phyloP scores from a whole-genome alignment of 2,888 invertebrate genomes.

The Lithophane socia region DNA sequence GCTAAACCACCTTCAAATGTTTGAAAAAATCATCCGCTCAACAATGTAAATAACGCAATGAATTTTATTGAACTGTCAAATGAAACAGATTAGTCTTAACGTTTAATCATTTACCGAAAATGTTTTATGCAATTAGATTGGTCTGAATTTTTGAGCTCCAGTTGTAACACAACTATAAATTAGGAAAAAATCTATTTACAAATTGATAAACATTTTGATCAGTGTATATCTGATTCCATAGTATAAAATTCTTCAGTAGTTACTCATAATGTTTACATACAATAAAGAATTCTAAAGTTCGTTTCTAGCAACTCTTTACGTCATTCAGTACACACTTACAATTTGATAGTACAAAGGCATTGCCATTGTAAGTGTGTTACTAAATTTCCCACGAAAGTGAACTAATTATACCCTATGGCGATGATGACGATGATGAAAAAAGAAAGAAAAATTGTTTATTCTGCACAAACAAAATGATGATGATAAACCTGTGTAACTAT shows the following conservation, averaged over 20 bases:
- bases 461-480: too few relatives aligned
- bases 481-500: too few relatives aligned
- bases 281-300: slow-evolving; percentile 34
- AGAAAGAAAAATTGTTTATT: too few relatives aligned
- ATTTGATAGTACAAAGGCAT: neutral
- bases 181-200: neutral
- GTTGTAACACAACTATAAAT: neutral
- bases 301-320: slow-evolving; percentile 20
- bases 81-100: too few relatives aligned
- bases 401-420: neutral
- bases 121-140: neutral
- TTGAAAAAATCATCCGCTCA: too few relatives aligned
- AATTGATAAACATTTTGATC: neutral
- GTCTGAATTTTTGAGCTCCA: too few relatives aligned
- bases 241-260: slow-evolving; percentile 24
- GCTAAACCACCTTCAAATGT: too few relatives aligned
- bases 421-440: too few relatives aligned
- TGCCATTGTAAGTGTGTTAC: too few relatives aligned
- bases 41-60: too few relatives aligned
- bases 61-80: neutral
- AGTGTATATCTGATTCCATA: neutral
- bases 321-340: slow-evolving; percentile 29
- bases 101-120: too few relatives aligned
- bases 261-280: slow-evolving; percentile 48
- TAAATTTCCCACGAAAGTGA: neutral